These are phyloP conservation scores for Dynastes tityus DNA, from an alignment of 2,888 invertebrate genomes.

Conservation along the genomic window DNA sequence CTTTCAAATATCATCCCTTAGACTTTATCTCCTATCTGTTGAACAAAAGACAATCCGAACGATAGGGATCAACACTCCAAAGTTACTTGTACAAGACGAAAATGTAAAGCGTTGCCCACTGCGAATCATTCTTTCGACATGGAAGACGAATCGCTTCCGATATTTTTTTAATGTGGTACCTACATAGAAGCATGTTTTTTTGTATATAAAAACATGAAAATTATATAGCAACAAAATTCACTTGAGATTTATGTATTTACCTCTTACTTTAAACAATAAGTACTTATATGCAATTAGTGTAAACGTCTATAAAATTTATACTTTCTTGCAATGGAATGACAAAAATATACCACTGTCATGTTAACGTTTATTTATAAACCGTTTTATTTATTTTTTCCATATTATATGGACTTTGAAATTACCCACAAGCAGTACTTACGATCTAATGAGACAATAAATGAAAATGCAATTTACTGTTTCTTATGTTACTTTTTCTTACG, in stretches of 20 bases:
- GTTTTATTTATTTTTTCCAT: background rate
- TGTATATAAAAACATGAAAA: too few species aligned
- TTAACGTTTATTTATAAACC: background rate
- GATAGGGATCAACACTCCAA: conserved; percentile 45
- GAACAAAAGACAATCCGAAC: conserved; percentile 47
- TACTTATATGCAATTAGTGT: background rate
- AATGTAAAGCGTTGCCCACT: conserved; percentile 10
- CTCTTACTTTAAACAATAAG: background rate
- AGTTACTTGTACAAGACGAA: conserved; percentile 34
- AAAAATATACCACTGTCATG: conserved; percentile 5
- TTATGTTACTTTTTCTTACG: background rate
- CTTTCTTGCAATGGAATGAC: background rate
- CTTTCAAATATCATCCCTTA: conserved; percentile 46
- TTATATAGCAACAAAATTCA: too few species aligned
- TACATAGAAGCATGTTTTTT: too few species aligned
- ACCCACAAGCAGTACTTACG: background rate
- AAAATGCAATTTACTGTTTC: background rate
- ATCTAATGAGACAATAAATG: background rate
- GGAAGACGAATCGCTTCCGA: too few species aligned
- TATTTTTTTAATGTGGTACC: too few species aligned
- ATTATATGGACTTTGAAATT: background rate
- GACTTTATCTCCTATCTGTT: conserved; percentile 47
- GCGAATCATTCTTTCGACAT: conserved; percentile 12
- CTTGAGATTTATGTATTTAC: too few species aligned
- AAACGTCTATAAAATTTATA: background rate